Evolutionary conservation across 2,888 invertebrate genomes (phyloP).

Genomic region (Copidosoma aretas): DNA sequence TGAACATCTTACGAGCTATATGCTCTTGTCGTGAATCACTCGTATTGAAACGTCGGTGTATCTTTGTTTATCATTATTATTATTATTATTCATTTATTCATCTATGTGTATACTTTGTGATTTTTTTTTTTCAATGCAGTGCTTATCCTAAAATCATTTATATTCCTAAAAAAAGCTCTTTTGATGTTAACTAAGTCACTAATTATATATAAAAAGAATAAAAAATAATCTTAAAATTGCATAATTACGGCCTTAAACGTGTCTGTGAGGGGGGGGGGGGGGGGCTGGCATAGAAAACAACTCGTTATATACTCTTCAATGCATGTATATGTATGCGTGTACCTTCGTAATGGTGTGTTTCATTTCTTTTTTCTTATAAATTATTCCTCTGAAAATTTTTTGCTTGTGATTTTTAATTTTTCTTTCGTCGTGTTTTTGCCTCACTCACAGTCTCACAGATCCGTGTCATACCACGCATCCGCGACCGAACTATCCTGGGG

Average conservation of each 20-base stretch:
- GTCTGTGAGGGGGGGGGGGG: too few relatives aligned
- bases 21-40: too few relatives aligned
- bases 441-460: slow-evolving; percentile 70
- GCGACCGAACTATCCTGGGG: slow-evolving; percentile 75
- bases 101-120: slow-evolving; percentile 11
- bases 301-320: slow-evolving; percentile 13
- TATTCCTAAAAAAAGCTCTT: too few relatives aligned
- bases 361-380: background rate
- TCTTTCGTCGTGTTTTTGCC: too few relatives aligned
- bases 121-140: slow-evolving; percentile 13
- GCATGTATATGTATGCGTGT: background rate
- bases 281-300: slow-evolving; percentile 6
- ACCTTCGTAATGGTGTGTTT: slow-evolving; percentile 3
- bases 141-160: too few relatives aligned
- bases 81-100: too few relatives aligned
- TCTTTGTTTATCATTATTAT: too few relatives aligned
- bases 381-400: too few relatives aligned
- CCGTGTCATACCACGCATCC: slow-evolving; percentile 97
- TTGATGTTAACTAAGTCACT: slow-evolving; percentile 7
- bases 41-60: too few relatives aligned
- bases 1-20: too few relatives aligned
- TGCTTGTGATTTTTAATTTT: too few relatives aligned
- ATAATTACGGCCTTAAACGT: background rate
- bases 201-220: slow-evolving; percentile 31
- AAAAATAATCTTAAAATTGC: slow-evolving; percentile 35